Evolutionary conservation across 1,140 invertebrate species (phyloP).

Genomic region (Zaprionus lachaisei): DNA sequence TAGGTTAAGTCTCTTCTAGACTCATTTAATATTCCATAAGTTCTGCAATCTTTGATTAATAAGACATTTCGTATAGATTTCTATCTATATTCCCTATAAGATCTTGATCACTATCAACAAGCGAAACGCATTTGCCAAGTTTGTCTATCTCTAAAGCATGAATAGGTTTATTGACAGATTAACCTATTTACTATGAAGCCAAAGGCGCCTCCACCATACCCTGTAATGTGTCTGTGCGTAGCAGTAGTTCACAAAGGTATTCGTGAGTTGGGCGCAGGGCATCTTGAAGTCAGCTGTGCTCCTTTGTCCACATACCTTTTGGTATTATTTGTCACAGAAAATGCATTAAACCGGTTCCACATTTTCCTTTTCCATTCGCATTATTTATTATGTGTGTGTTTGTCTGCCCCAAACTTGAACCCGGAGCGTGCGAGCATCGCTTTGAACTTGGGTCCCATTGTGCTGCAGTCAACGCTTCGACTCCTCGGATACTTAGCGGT

Average conservation of each 20-base stretch:
- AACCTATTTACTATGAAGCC: too few relatives aligned
- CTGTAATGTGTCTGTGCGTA: not conserved
- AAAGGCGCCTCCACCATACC: not conserved
- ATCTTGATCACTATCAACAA: too few relatives aligned
- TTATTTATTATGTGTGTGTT: slow-evolving; percentile 21
- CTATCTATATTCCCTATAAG: too few relatives aligned
- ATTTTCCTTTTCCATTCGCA: slow-evolving; percentile 12
- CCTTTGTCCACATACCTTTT: slow-evolving; percentile 38
- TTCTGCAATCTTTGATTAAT: too few relatives aligned
- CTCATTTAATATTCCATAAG: too few relatives aligned
- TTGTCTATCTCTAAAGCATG: too few relatives aligned
- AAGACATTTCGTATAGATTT: too few relatives aligned
- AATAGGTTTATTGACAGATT: too few relatives aligned
- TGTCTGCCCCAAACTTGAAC: not conserved
- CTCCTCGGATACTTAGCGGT: slow-evolving; percentile 63
- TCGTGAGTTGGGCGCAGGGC: not conserved
- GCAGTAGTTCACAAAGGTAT: not conserved
- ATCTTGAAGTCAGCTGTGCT: not conserved
- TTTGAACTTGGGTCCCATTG: slow-evolving; percentile 9
- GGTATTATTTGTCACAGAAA: slow-evolving; percentile 76
- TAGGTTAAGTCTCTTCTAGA: too few relatives aligned
- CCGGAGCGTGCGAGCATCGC: not conserved
- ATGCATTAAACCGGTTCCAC: slow-evolving; percentile 75
- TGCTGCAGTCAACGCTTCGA: not conserved
- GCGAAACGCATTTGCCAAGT: too few relatives aligned